Conservation (phyloP, 2,113 vertebrate species). For the Burhinus bistriatus region DNA sequence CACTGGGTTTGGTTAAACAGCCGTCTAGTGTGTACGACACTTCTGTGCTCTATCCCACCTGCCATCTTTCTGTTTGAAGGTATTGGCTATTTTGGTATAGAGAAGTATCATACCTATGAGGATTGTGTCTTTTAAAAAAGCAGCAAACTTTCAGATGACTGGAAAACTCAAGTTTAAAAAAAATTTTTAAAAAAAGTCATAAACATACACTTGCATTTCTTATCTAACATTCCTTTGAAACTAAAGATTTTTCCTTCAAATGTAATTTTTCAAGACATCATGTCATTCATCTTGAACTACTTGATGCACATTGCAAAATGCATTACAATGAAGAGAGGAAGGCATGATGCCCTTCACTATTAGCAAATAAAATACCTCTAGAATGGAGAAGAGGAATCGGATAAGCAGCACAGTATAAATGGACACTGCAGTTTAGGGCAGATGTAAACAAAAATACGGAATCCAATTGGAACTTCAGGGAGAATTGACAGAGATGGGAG, state of each 20-base stretch:
- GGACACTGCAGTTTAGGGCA: not conserved
- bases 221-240: not conserved
- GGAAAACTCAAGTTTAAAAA: not conserved
- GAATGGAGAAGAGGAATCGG: not conserved
- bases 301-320: not conserved
- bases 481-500: not conserved
- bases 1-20: not conserved
- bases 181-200: not conserved
- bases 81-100: not conserved
- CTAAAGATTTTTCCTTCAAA: not conserved
- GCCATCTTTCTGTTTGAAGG: not conserved
- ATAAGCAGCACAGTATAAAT: not conserved
- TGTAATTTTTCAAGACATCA: not conserved
- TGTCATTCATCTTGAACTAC: not conserved
- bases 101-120: not conserved
- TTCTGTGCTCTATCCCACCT: not conserved
- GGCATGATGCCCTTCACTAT: not conserved
- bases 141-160: not conserved
- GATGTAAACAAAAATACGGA: not conserved
- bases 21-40: rapidly evolving
- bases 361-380: not conserved
- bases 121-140: not conserved
- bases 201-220: not conserved
- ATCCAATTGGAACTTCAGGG: not conserved
- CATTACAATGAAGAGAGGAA: not conserved